Base-by-base conservation (phyloP, 2,113 vertebrate species). In the Camelus bactrianus region DNA sequence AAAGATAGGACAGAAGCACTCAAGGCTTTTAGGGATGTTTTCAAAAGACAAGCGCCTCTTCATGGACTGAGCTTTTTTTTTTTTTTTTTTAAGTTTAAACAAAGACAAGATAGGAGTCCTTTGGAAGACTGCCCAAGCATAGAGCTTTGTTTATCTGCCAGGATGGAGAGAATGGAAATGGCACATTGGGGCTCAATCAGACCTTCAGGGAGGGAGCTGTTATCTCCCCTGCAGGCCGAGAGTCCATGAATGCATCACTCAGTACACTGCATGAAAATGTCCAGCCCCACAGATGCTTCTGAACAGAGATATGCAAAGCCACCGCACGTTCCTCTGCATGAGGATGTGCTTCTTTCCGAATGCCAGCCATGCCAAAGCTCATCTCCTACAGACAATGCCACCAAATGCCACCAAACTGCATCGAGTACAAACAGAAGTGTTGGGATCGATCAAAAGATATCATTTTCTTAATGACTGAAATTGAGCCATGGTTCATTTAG, bases 11-110 rank as follows among this genome's bases (percentile, higher is more conserved):
- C 77, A 69, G 76, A 30, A 6, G 11, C 72, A 73, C 54, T 91
- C 48, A 30, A 70, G 42, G 65, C 96, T 94, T 85, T 91, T 67
- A 93, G 84, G 26, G 72, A 42, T 79, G 35, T 69, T 90, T 93
- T 73, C 80, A 24, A 62, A 69, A 92, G 92, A 64, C 77, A 86
- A 95, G 72, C 0, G 4, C 28, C 30, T 75, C 88, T 95, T 91
- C 70, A 3, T 22, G 32, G 67, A 69, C 30, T 6, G 4, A 42
- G 42, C 20, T 84, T 19, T 79, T 42, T 69, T 46, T 35, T 70
- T 50, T 84, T 65, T 72, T 8, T 73, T 81, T 72, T n/a, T n/a
- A n/a, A 5, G 5, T 52, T 72, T 9, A 24, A 91, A 81, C 22
- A 26, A 60, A 96, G 62, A 94, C 60, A 96, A 95, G 58, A 75